phyloP scores from a whole-genome alignment of 2,797 vertebrate genomes.

The Rhinophrynus dorsalis region DNA sequence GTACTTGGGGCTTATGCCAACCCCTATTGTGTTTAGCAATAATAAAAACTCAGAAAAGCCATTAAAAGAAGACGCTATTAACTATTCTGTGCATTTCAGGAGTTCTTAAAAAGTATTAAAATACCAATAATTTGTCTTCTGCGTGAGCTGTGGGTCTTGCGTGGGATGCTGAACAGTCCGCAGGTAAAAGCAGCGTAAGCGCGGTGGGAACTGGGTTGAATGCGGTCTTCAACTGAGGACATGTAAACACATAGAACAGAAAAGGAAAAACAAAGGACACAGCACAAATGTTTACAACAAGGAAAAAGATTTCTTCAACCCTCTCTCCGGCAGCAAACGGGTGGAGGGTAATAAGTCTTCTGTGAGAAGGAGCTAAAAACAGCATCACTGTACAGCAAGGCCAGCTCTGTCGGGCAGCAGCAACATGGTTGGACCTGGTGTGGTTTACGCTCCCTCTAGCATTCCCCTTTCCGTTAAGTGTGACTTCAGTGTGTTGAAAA shows the following conservation, averaged over 20 bases:
- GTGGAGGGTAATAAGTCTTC: conserved; percentile 25
- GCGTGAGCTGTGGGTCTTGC: not conserved
- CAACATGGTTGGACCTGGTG: not conserved
- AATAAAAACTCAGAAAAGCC: not conserved
- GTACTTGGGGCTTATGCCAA: not conserved
- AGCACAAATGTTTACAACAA: conserved; percentile 26
- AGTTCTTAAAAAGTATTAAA: not conserved
- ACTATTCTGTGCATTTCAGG: not conserved
- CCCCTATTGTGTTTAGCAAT: not conserved
- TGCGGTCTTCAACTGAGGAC: not conserved
- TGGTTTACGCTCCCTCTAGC: conserved; percentile 71
- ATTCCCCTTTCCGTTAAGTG: conserved; percentile 88
- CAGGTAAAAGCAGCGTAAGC: not conserved
- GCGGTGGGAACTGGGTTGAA: too few species aligned
- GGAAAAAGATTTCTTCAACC: conserved; percentile 1
- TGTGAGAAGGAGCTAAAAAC: conserved; percentile 12
- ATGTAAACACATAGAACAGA: conserved; percentile 4
- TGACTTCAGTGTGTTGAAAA: conserved; percentile 90
- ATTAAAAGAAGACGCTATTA: not conserved
- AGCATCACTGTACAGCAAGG: conserved; percentile 18
- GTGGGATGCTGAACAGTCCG: not conserved
- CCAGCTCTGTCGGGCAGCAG: conserved; percentile 8
- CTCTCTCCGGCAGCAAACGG: conserved; percentile 4
- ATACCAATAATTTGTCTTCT: not conserved
- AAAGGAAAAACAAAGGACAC: not conserved